Conservation (phyloP, 2,888 invertebrate genomes). For the Deilephila elpenor region DNA sequence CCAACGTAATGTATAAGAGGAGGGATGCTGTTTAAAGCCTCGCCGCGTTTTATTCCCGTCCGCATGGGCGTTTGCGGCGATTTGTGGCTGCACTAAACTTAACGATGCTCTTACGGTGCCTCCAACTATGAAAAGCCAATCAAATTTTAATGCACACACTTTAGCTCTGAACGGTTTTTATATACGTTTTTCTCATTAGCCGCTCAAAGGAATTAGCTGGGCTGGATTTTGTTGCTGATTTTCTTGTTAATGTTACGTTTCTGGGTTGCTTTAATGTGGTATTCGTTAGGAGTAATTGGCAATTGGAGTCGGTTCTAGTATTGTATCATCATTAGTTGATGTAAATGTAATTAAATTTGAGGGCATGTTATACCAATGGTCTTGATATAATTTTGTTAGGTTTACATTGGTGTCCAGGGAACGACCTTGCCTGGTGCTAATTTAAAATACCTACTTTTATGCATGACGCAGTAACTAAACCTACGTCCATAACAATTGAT, state of each 20-base stretch:
- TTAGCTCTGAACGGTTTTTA: slow-evolving; percentile 57
- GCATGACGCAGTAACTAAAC: too few species aligned
- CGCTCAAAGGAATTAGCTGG: slow-evolving; percentile 19
- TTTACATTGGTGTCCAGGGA: too few species aligned
- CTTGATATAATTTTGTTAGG: too few species aligned
- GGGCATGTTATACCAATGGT: too few species aligned
- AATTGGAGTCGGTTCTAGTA: too few species aligned
- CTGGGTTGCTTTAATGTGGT: not conserved
- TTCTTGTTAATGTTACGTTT: not conserved
- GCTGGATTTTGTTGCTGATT: not conserved
- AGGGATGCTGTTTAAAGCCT: slow-evolving; percentile 39
- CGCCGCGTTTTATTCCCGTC: slow-evolving; percentile 58
- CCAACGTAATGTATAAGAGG: slow-evolving; percentile 55
- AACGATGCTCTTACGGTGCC: slow-evolving; percentile 64
- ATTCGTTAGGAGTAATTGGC: not conserved
- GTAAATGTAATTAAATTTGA: too few species aligned
- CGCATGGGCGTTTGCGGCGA: slow-evolving; percentile 58
- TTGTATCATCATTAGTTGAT: too few species aligned
- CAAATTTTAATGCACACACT: slow-evolving; percentile 70
- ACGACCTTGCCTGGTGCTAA: too few species aligned
- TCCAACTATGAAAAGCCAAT: slow-evolving; percentile 75
- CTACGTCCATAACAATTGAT: too few species aligned
- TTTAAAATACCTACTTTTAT: too few species aligned
- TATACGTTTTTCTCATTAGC: slow-evolving; percentile 23
- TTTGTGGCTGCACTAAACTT: slow-evolving; percentile 72